Evolutionary conservation across 2,113 vertebrate genomes (phyloP).

Genomic region (Hystrix cristata): DNA sequence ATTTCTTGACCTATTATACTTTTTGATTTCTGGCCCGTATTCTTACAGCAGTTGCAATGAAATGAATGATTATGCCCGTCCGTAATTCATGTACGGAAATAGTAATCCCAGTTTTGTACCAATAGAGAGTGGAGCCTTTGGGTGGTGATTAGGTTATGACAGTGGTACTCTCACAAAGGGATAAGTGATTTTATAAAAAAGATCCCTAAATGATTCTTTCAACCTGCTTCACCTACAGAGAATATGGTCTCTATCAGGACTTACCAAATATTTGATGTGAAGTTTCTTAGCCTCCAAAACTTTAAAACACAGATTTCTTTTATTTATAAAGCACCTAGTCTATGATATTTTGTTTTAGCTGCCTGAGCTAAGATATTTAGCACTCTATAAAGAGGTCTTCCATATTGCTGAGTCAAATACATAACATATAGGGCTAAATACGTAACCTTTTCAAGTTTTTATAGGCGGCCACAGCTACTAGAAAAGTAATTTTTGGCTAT

Average conservation of each 20-base stretch:
- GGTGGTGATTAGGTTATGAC: accelerated
- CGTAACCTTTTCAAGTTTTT: not conserved
- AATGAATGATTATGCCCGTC: not conserved
- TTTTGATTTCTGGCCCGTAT: not conserved
- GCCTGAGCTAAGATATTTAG: not conserved
- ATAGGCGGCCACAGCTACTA: not conserved
- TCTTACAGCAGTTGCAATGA: not conserved
- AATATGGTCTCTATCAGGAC: not conserved
- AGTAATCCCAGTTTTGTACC: not conserved
- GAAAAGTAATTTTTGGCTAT: not conserved
- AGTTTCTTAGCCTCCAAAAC: not conserved
- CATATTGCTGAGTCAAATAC: not conserved
- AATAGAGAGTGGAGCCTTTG: accelerated
- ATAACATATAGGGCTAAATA: not conserved
- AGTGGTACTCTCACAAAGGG: not conserved
- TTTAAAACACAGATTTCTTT: not conserved
- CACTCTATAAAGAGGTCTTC: not conserved
- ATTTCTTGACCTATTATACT: not conserved
- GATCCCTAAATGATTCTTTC: not conserved
- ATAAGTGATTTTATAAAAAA: not conserved
- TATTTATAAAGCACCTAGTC: not conserved
- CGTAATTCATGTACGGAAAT: not conserved
- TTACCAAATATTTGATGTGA: not conserved
- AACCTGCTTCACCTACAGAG: not conserved
- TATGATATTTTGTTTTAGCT: not conserved